Evolutionary conservation across 2,113 vertebrate species (phyloP).

Genomic region (Glaucomys volans): DNA sequence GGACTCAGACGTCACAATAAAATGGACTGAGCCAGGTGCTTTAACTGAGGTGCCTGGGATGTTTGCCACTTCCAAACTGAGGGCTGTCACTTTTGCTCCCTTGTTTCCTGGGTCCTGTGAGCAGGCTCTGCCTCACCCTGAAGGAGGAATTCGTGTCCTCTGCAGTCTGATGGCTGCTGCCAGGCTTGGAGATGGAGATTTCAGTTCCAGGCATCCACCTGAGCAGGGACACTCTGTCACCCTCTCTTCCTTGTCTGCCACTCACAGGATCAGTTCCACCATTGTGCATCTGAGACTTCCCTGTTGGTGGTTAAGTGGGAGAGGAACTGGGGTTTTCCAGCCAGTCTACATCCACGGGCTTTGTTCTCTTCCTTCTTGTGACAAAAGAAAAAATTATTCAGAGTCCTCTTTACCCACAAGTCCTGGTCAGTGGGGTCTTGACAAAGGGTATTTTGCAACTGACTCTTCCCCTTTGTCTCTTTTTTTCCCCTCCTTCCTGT

Average conservation of each 20-base stretch:
- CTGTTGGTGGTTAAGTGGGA: neutral
- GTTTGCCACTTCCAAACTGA: neutral
- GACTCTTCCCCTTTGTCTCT: neutral
- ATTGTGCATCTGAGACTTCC: neutral
- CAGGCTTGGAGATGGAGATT: fast-evolving
- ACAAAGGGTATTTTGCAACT: neutral
- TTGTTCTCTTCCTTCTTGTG: neutral
- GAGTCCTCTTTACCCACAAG: neutral
- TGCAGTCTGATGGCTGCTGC: neutral
- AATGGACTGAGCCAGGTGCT: neutral
- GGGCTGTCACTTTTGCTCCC: neutral
- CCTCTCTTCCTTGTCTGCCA: neutral
- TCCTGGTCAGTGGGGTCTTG: fast-evolving
- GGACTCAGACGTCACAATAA: neutral
- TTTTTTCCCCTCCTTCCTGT: too few relatives aligned
- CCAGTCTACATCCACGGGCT: neutral
- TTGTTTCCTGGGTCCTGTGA: neutral
- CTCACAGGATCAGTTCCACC: neutral
- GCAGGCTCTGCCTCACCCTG: neutral
- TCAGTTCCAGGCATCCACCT: neutral
- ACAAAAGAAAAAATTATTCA: neutral
- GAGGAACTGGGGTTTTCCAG: constrained; percentile 56
- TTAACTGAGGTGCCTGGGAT: neutral
- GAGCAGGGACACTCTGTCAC: neutral
- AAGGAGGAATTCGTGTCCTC: fast-evolving